Evolutionary conservation across 30 jellyfish, hydroid and myxozoan genomes (phyloP).

Genomic region (Aurelia coerulea): DNA sequence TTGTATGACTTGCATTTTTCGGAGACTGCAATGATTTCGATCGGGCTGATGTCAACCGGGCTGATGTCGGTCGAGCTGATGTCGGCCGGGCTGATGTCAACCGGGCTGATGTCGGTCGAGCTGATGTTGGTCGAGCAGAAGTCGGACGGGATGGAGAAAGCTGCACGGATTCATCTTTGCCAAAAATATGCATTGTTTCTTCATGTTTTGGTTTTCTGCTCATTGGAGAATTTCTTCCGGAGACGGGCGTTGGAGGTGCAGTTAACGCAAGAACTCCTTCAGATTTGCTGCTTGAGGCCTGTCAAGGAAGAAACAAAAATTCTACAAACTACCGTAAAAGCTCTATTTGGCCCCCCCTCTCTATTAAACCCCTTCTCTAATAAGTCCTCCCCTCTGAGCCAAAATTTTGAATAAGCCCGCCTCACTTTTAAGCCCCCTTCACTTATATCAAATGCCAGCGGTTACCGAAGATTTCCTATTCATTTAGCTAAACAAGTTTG

Average conservation of each 20-base stretch:
- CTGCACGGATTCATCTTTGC: background rate
- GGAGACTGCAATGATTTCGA: no score
- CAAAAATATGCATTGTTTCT: slow-evolving; percentile 30
- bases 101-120: background rate
- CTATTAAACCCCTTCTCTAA: no score
- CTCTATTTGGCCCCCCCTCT: no score
- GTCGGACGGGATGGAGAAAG: slow-evolving; percentile 15
- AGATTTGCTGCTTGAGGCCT: slow-evolving; percentile 1
- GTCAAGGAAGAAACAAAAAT: background rate
- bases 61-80: background rate
- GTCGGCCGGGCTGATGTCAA: background rate
- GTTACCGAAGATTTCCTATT: no score
- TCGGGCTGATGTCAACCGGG: slow-evolving; percentile 1
- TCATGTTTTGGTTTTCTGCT: slow-evolving; percentile 25
- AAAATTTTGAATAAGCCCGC: no score
- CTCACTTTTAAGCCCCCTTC: no score
- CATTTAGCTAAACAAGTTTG: no score
- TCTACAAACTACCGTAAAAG: no score
- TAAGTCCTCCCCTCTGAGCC: no score
- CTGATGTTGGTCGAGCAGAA: background rate
- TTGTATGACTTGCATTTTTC: no score
- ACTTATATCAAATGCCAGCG: no score
- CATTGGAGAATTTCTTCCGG: slow-evolving; percentile 12
- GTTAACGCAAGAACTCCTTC: slow-evolving; percentile 23
- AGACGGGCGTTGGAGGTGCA: slow-evolving; percentile 28